Evolutionary conservation across 1,140 invertebrate genomes (phyloP).

Genomic region (Leptoteleia sp.): DNA sequence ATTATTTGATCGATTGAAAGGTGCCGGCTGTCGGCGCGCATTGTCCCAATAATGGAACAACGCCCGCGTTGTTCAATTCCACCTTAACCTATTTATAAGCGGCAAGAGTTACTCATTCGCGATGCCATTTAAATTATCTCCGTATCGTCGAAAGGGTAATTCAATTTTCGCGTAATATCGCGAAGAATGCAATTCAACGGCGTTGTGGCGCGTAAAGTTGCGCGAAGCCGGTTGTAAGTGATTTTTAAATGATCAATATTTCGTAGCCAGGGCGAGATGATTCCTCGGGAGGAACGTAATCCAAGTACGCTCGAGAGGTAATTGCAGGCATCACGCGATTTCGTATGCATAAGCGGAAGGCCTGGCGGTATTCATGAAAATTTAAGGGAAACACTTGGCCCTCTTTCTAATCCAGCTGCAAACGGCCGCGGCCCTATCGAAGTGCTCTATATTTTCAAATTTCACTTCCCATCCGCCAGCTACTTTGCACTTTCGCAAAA

Average conservation of each 20-base stretch:
- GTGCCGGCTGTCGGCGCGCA: neutral
- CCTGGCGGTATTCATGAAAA: constrained; percentile 47
- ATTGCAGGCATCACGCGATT: constrained; percentile 47
- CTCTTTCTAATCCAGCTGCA: constrained; percentile 46
- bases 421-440: constrained; percentile 48
- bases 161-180: constrained; percentile 16
- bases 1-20: constrained; percentile 40
- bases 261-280: neutral
- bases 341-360: constrained; percentile 58
- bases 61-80: constrained; percentile 30
- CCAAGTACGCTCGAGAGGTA: constrained; percentile 28
- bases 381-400: constrained; percentile 39
- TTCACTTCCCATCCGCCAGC: constrained; percentile 47
- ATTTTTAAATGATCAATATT: constrained; percentile 45
- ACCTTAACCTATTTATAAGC: constrained; percentile 25
- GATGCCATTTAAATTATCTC: constrained; percentile 30
- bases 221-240: constrained; percentile 15
- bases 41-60: constrained; percentile 44
- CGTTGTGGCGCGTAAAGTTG: constrained; percentile 2
- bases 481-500: constrained; percentile 54
- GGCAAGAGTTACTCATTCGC: constrained; percentile 9
- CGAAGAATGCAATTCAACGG: neutral
- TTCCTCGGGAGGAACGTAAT: constrained; percentile 25
- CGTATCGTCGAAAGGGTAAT: constrained; percentile 7
- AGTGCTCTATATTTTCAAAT: constrained; percentile 58